phyloP scores from a whole-genome alignment of 2,113 vertebrate genomes.

The Centrocercus urophasianus region DNA sequence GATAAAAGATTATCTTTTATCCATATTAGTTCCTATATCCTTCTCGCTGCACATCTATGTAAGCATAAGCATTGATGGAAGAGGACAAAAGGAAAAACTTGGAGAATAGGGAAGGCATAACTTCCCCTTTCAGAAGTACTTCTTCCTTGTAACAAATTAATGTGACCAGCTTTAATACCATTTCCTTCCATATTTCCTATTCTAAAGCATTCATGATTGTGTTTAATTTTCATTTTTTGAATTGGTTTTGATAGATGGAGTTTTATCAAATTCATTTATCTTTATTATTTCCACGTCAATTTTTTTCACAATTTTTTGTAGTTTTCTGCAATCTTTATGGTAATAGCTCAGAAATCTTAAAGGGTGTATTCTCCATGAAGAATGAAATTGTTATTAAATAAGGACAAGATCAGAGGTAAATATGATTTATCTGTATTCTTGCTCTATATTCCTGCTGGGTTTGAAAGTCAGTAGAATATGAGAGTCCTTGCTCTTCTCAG shows the following conservation, averaged over 20 bases:
- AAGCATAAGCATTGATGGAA: not conserved
- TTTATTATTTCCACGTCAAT: not conserved
- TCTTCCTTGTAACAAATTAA: not conserved
- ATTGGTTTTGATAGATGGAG: not conserved
- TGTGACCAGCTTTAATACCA: not conserved
- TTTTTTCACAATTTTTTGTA: not conserved
- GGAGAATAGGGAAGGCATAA: not conserved
- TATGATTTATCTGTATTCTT: not conserved
- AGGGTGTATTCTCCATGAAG: not conserved
- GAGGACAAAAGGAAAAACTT: not conserved
- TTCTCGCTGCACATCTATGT: not conserved
- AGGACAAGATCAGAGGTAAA: conserved; percentile 22
- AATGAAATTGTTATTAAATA: conserved; percentile 9
- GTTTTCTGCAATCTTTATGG: not conserved
- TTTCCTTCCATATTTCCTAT: not conserved
- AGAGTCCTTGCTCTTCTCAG: conserved; percentile 3
- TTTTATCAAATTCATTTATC: not conserved
- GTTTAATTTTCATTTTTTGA: not conserved
- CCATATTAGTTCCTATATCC: not conserved
- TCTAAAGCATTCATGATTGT: not conserved
- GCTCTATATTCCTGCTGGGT: not conserved
- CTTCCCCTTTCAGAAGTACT: not conserved
- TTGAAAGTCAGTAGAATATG: conserved; percentile 14
- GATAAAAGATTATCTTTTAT: not conserved
- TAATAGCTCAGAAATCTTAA: not conserved